Evolutionary conservation across 1,140 invertebrate species (phyloP), one percentile per base, ranked within the genome.

Genomic region (Augochlora pura): DNA sequence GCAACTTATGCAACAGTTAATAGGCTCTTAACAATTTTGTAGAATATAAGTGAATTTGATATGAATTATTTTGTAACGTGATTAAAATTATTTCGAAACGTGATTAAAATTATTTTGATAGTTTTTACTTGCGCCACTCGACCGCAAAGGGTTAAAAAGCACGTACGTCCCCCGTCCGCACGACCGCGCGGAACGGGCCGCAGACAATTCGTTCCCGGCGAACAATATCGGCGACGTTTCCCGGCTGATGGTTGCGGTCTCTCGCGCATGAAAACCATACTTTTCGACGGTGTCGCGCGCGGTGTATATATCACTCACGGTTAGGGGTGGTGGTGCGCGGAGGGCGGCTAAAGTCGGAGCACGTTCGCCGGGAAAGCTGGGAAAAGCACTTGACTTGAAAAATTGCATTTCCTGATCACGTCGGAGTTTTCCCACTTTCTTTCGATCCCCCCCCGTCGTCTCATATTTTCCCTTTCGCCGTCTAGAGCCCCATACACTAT

Each of bases 381-480:
- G 79, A 86, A 81, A 83, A 83, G 79, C 77, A 82, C 86, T 87
- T 60, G 78, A 82, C 59, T 63, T 23, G 70, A 73, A 66, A 73
- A 59, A 79, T 79, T 65, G 62, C 70, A 66, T 79, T 79, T 66
- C 70, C 63, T 38, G 70, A 79, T 79, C 77, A 79, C 39, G 70
- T 79, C 69, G 23, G 46, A 57, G 16, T 78, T 78, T 78, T 21
- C 62, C 49, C 68, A 57, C 49, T 70, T 65, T 25, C 38, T 18
- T n/a, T 72, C 16, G 21, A 38, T 23, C 8, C 21, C 59, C 10
- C 18, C n/a, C 42, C 23, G 42, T 14, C 42, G 52, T n/a, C 75
- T 63, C 75, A 42, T 70, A 77, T 78, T 59, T 42, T 59, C 68
- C 60, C 60, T 65, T 32, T 64, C 27, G 16, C 8, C 18, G 18